phyloP scores from a whole-genome alignment of 2,888 invertebrate genomes.

The Megamerina dolium region DNA sequence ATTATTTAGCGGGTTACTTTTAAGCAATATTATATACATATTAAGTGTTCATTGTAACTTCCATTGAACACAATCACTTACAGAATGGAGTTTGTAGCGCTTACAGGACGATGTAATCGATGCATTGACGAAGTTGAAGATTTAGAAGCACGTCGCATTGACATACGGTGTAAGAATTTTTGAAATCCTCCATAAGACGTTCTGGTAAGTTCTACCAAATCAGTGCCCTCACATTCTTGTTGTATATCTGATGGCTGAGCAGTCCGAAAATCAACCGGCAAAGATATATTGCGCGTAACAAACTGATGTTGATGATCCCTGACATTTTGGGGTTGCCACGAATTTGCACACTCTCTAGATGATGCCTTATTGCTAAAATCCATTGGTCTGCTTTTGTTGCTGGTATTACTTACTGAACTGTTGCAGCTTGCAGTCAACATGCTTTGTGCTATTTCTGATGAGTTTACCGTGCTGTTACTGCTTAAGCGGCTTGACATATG shows the following conservation, averaged over 20 bases:
- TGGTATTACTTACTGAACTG: conserved; percentile 34
- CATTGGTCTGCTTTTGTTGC: conserved; percentile 17
- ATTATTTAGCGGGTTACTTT: too few relatives aligned
- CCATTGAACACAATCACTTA: conserved; percentile 26
- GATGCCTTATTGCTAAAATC: conserved; percentile 3
- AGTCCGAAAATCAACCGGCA: conserved; percentile 49
- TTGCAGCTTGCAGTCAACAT: conserved; percentile 34
- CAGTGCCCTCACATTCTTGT: conserved; percentile 7
- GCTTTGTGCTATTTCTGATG: conserved; percentile 35
- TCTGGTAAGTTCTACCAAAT: conserved; percentile 8
- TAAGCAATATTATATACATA: background rate
- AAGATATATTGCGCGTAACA: conserved; percentile 52
- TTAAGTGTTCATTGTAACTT: background rate
- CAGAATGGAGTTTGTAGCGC: conserved; percentile 47
- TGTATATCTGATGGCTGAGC: conserved; percentile 1
- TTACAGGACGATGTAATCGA: conserved; percentile 32
- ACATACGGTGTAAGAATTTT: conserved; percentile 47
- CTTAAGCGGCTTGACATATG: conserved; percentile 30
- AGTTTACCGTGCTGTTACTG: conserved; percentile 31
- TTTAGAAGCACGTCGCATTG: conserved; percentile 43
- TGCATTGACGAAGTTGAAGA: conserved; percentile 18
- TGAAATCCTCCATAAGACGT: conserved; percentile 37
- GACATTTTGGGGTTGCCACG: conserved; percentile 38
- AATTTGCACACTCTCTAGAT: conserved; percentile 30
- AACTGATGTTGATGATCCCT: conserved; percentile 36